These are phyloP conservation scores for Busseola fusca DNA, from an alignment of 2,888 invertebrate genomes.

Conservation along the genomic window DNA sequence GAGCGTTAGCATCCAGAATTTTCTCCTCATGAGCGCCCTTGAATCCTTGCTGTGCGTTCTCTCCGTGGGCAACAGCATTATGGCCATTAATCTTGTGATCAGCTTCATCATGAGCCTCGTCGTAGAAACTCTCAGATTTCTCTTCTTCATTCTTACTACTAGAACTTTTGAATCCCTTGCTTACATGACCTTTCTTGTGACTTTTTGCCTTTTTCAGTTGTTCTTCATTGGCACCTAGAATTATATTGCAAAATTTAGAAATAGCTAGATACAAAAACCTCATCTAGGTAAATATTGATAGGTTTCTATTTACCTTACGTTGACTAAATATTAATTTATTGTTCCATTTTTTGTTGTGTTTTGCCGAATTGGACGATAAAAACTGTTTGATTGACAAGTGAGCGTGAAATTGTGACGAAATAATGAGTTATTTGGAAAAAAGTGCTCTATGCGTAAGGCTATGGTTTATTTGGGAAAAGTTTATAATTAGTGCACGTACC, in stretches of 20 bases:
- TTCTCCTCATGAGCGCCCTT: constrained; percentile 90
- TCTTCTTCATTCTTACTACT: constrained; percentile 91
- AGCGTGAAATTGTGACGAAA: constrained; percentile 58
- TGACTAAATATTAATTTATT: constrained; percentile 49
- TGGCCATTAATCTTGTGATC: constrained; percentile 89
- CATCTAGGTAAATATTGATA: constrained; percentile 31
- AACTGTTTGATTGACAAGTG: constrained; percentile 58
- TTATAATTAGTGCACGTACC: constrained; percentile 74
- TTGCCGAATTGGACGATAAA: constrained; percentile 39
- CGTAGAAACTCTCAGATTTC: constrained; percentile 91
- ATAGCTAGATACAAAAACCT: constrained; percentile 32
- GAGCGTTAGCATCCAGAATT: constrained; percentile 87
- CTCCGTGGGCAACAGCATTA: constrained; percentile 89
- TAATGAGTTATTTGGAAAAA: constrained; percentile 44
- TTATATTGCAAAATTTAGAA: constrained; percentile 28
- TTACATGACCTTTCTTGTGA: constrained; percentile 90
- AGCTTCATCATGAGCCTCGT: constrained; percentile 90
- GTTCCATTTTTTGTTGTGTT: constrained; percentile 47
- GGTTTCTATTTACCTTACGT: constrained; percentile 42
- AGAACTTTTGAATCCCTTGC: constrained; percentile 91
- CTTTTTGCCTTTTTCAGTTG: constrained; percentile 88
- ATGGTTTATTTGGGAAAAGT: constrained; percentile 26
- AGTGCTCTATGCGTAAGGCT: constrained; percentile 36
- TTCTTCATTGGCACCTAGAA: constrained; percentile 86
- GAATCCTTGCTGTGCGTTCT: constrained; percentile 88